Conservation (phyloP, 2,888 invertebrate genomes). For the Lasioglossum vierecki region DNA sequence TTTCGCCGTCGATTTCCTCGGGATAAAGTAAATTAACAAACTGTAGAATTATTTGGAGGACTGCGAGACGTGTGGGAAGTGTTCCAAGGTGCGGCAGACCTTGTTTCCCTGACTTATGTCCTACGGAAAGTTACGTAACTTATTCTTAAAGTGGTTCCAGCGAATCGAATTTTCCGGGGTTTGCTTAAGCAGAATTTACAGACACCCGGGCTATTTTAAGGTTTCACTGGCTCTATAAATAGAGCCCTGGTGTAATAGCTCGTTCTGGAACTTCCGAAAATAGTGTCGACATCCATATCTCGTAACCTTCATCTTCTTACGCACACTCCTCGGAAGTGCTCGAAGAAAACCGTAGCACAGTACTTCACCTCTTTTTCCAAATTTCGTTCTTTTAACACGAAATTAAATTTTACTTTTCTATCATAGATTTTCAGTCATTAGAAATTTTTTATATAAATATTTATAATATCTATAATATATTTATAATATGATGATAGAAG, state of each 20-base stretch:
- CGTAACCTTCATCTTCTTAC: not conserved
- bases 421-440: no score
- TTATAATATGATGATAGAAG: no score
- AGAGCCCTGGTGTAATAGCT: not conserved
- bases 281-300: constrained; percentile 1
- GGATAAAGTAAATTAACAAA: constrained; percentile 23
- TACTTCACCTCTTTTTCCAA: not conserved
- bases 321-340: not conserved
- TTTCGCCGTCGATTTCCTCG: not conserved
- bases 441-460: no score
- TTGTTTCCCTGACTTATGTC: constrained; percentile 37
- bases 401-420: not conserved
- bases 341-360: no score
- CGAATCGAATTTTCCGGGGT: constrained; percentile 48
- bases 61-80: constrained; percentile 25
- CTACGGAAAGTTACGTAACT: constrained; percentile 32
- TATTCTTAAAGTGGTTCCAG: constrained; percentile 37
- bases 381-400: not conserved
- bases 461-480: no score
- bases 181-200: constrained; percentile 42
- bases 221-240: constrained; percentile 22
- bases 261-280: not conserved
- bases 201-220: not conserved
- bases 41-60: constrained; percentile 33
- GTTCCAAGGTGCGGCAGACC: not conserved